Conservation (phyloP, 2,113 vertebrate species). For the Odontophorus gujanensis region DNA sequence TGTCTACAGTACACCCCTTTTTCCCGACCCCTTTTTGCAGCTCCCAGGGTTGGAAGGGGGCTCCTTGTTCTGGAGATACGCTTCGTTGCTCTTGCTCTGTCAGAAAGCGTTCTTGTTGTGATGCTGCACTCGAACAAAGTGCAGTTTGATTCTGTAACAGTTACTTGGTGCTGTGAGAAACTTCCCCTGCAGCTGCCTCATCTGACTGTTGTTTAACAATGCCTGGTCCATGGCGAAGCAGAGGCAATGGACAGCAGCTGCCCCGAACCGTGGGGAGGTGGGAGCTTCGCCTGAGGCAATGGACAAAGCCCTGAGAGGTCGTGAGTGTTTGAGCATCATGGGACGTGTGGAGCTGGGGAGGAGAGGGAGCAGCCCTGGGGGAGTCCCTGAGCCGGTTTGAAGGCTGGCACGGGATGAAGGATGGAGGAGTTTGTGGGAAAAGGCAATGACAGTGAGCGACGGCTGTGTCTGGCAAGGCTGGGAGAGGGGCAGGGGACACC, state of each 20-base stretch:
- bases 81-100: background rate
- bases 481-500: slow-evolving; percentile 8
- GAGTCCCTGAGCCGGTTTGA: slow-evolving; percentile 37
- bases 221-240: background rate
- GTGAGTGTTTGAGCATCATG: background rate
- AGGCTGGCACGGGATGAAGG: slow-evolving; percentile 50
- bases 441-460: background rate
- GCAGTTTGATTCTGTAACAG: background rate
- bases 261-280: background rate
- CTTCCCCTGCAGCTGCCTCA: background rate
- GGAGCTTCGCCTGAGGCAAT: accelerated
- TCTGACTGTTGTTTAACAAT: background rate
- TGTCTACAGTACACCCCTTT: background rate
- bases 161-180: background rate
- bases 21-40: background rate
- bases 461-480: background rate
- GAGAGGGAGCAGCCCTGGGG: slow-evolving; percentile 1
- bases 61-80: background rate
- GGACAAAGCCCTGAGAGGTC: background rate
- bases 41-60: background rate
- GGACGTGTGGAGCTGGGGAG: background rate
- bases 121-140: background rate
- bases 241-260: background rate
- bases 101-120: background rate
- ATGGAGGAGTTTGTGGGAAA: slow-evolving; percentile 36